phyloP scores from a whole-genome alignment of 1,140 invertebrate genomes.

The Tetramorium simillimum region DNA sequence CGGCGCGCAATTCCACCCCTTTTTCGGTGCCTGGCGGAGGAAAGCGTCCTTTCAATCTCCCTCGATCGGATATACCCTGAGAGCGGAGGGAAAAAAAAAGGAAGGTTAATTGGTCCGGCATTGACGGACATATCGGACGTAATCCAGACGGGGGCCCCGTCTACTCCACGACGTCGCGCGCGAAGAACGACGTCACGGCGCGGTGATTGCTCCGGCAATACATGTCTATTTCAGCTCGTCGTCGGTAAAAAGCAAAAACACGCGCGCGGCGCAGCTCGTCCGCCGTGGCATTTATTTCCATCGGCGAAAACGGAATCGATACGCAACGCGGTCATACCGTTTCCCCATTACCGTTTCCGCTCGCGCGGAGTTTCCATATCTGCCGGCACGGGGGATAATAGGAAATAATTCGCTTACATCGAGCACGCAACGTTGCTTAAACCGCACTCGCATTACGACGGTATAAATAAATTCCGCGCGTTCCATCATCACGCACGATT shows the following conservation, averaged over 20 bases:
- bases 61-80: constrained; percentile 78
- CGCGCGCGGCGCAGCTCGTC: neutral
- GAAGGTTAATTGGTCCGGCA: constrained; percentile 80
- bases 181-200: constrained; percentile 66
- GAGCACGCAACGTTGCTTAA: constrained; percentile 6
- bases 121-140: constrained; percentile 79
- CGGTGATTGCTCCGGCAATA: constrained; percentile 70
- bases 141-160: constrained; percentile 72
- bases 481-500: neutral
- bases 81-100: constrained; percentile 54
- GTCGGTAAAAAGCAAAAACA: constrained; percentile 4
- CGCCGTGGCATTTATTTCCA: neutral
- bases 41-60: constrained; percentile 77
- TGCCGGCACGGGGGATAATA: neutral
- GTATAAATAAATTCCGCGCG: neutral
- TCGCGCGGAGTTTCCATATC: neutral
- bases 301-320: neutral
- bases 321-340: neutral
- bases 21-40: constrained; percentile 68
- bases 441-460: neutral
- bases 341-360: constrained; percentile 9
- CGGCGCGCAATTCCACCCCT: constrained; percentile 64
- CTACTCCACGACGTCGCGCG: constrained; percentile 58
- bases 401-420: neutral
- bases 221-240: constrained; percentile 17